Base-by-base conservation (phyloP, 2,797 vertebrate genomes). In the Pachyuromys duprasi region DNA sequence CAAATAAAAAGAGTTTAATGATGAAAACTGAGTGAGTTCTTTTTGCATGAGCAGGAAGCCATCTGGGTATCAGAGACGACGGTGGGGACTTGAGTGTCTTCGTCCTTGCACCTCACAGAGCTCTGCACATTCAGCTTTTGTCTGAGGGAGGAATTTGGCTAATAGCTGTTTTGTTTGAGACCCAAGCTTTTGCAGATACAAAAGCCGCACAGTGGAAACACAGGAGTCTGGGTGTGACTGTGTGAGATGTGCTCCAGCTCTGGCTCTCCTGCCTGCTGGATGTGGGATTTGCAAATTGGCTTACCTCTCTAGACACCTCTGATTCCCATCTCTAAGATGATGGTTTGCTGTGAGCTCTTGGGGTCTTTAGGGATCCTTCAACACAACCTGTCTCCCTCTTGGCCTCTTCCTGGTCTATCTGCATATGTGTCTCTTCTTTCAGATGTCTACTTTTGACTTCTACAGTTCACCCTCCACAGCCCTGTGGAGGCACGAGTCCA, bases 31-130 rank as follows among this genome's bases (percentile, higher is more conserved):
- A 96, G 74, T 8, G 90, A 97, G 90, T 95, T 90, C 96, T 96
- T 95, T 94, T 80, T 95, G 96, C 94, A n/a, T 84, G 96, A 97
- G 74, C 86, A 90, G 88, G 55, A 96, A 97, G 81, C 97, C 95
- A 97, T 96, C 97, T 97, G 97, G 96, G 95, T 88, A 93, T 89
- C 69, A 93, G 91, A 89, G 94, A 94, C 95, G 86, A 81, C 86
- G 74, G 78, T 79, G 82, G 55, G 87, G 36, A 33, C 36, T 49
- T 53, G 93, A 94, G 65, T 14, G 36, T 86, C 86, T 94, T 94
- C 0, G 28, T 93, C 96, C 96, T 96, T 93, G 90, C 65, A 36
- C 45, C 20, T 80, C 39, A 17, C 17, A 9, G 2, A 28, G 80
- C 88, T 83, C 5, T 88, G 36, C 0, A 33, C 13, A 17, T 33